Base-by-base conservation (phyloP, 1,140 invertebrate species). In the Ditylenchus dipsaci region DNA sequence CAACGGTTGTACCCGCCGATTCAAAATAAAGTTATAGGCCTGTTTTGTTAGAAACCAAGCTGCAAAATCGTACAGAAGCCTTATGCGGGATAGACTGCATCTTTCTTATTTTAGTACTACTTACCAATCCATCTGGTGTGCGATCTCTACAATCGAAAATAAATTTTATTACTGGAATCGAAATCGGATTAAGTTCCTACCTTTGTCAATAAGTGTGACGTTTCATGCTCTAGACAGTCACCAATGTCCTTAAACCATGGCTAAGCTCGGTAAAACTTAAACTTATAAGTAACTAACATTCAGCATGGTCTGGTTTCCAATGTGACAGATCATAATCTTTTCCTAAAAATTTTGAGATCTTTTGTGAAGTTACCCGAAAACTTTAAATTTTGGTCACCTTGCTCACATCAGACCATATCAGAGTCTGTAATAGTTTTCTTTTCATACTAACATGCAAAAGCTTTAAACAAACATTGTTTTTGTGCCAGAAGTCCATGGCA, bases 401-500 rank as follows among this genome's bases (percentile, higher is more conserved):
- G 33, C 33, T 38, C 33, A 91, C 89, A 85, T 96, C 93, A 81
- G 91, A 93, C 93, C 93, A 97, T 79, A 93, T 94, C 61, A 96
- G 90, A 88, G 91, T 91, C 61, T 91, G 90, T 27, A 62, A 29
- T 42, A 72, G 3, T n/a, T 38, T 5, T 68, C 9, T 62, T 21
- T 15, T 67, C 3, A 9, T 7, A 53, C 33, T 71, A 23, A n/a
- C 7, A 11, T 21, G 9, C 26, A 68, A 68, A 17, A 68, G 15
- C 15, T 71, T 17, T 23, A 71, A 21, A 45, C 63, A 47, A 19
- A 62, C 60, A 29, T 45, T 60, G 67, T 81, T 75, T 56, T 76
- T 56, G 69, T 78, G 70, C 76, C 76, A 79, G 60, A 76, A 82
- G 57, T 82, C 80, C 72, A 82, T 81, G 7, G 80, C 81, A 21